Evolutionary conservation across 2,113 vertebrate species (phyloP).

Genomic region (Caranx ignobilis): DNA sequence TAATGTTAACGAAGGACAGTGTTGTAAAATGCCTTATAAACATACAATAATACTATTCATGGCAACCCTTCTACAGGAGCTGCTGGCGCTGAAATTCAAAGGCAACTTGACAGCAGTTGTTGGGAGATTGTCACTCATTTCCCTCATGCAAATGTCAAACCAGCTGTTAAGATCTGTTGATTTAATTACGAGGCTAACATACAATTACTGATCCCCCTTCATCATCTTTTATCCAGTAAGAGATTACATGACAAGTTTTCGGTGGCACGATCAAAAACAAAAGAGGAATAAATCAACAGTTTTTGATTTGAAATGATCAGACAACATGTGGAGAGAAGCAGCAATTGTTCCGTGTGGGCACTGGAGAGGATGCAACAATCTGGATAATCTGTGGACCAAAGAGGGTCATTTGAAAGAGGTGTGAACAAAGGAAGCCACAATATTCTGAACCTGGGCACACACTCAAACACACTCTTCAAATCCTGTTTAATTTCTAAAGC

Average conservation of each 20-base stretch:
- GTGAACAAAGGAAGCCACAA: constrained; percentile 6
- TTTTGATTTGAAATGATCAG: constrained; percentile 3
- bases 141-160: neutral
- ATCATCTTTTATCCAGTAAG: neutral
- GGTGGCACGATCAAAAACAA: neutral
- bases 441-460: neutral
- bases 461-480: constrained; percentile 31
- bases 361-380: neutral
- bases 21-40: constrained; percentile 18
- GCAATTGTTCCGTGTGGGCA: neutral
- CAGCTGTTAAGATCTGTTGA: neutral
- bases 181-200: neutral
- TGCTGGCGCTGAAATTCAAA: neutral
- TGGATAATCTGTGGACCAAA: constrained; percentile 10
- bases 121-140: neutral
- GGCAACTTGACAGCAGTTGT: neutral
- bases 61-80: neutral
- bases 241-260: neutral
- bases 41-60: neutral
- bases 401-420: neutral
- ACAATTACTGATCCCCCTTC: neutral
- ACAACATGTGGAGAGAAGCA: neutral
- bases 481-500: constrained; percentile 23
- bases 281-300: neutral
- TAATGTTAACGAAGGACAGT: constrained; percentile 1